Percentiles rank a stretch among this genome's conserved stretches.
These are phyloP conservation scores for Helicolenus hilgendorfi DNA, from an alignment of 2,797 vertebrate species.

Conservation along the genomic window DNA sequence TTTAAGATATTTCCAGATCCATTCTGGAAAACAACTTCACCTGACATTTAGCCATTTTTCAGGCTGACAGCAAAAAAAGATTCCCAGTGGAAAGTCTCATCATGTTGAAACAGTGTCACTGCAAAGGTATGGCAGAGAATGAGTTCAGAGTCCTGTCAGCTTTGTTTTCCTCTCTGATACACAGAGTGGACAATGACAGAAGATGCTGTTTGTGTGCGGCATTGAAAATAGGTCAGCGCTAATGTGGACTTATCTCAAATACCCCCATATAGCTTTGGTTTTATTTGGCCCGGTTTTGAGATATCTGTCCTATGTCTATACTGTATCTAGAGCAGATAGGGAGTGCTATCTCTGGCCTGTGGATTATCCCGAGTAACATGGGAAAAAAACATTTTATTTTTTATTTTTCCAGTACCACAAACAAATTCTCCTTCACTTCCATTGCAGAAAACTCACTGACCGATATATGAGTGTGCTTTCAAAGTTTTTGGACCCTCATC, in stretches of 20 bases:
- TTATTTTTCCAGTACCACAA: too few species aligned
- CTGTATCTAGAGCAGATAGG: background rate
- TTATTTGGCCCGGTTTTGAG: background rate
- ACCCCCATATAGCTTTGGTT: background rate
- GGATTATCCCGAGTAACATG: background rate
- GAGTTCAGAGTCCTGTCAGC: conserved; percentile 9
- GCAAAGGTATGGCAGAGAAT: conserved; percentile 10
- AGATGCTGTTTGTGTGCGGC: background rate
- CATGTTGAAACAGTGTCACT: conserved; percentile 44
- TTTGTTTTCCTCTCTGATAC: conserved; percentile 1
- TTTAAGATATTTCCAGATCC: conserved; percentile 37
- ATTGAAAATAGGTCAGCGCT: background rate
- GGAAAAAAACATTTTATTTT: too few species aligned
- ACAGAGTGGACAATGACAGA: background rate
- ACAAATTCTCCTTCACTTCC: background rate
- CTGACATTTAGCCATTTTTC: conserved; percentile 42
- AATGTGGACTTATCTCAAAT: background rate
- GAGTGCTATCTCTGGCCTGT: background rate
- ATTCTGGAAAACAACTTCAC: conserved; percentile 45
- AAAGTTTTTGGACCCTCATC: too few species aligned
- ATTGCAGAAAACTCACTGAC: background rate
- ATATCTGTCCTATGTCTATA: background rate
- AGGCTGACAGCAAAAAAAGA: conserved; percentile 20
- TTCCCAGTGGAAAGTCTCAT: conserved; percentile 45
- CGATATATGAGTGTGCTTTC: too few species aligned